Evolutionary conservation across 2,888 invertebrate species (phyloP).

Genomic region (Seladonia tumulorum): DNA sequence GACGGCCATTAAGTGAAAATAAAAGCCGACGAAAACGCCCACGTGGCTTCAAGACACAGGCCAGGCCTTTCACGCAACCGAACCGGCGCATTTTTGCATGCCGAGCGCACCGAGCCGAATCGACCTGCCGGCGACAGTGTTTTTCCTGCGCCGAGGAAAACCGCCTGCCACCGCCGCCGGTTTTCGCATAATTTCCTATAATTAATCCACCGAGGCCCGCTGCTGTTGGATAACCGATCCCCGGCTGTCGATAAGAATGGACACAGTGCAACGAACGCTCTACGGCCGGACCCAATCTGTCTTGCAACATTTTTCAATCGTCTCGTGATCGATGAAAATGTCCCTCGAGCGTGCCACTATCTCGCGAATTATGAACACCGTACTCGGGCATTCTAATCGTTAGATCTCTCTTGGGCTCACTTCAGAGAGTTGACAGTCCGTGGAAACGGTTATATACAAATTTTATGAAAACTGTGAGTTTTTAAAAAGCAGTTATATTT

Average conservation of each 20-base stretch:
- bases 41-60: constrained; percentile 47
- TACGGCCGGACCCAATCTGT: neutral
- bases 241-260: neutral
- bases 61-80: constrained; percentile 60
- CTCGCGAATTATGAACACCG: neutral
- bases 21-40: constrained; percentile 62
- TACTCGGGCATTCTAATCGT: neutral
- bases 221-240: constrained; percentile 18
- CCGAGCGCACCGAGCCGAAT: constrained; percentile 46
- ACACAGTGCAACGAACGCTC: constrained; percentile 3
- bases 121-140: constrained; percentile 45
- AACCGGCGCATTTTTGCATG: constrained; percentile 45
- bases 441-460: neutral
- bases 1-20: constrained; percentile 47
- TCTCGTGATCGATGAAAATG: neutral
- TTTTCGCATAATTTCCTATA: constrained; percentile 52
- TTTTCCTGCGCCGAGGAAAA: constrained; percentile 42
- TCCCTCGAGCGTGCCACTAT: neutral
- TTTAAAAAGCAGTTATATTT: no score
- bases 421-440: neutral
- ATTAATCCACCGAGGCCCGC: constrained; percentile 13
- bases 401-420: neutral
- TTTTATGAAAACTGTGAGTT: neutral
- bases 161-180: neutral
- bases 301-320: neutral